These are phyloP conservation scores for Trichogramma pretiosum DNA, from an alignment of 1,140 invertebrate species.

Conservation along the genomic window DNA sequence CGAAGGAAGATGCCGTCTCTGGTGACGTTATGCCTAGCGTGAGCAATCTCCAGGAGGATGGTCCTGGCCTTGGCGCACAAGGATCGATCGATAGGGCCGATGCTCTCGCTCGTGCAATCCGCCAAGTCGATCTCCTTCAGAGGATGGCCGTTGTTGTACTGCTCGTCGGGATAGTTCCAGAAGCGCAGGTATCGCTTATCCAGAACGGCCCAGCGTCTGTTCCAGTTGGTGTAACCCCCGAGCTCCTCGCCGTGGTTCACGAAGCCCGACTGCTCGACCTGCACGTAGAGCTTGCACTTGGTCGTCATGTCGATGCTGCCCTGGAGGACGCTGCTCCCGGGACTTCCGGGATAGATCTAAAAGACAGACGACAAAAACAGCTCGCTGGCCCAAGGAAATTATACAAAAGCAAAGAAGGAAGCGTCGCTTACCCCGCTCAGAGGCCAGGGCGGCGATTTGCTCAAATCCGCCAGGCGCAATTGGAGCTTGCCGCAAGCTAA, in stretches of 20 bases:
- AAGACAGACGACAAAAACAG: too few relatives aligned
- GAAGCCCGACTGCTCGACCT: slow-evolving; percentile 31
- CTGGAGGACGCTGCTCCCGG: too few relatives aligned
- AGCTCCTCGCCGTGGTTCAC: slow-evolving; percentile 33
- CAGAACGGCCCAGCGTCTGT: slow-evolving; percentile 38
- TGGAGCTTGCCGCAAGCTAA: slow-evolving; percentile 23
- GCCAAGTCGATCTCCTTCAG: slow-evolving; percentile 32
- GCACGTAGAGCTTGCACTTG: slow-evolving; percentile 29
- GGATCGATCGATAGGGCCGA: slow-evolving; percentile 26
- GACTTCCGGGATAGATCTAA: too few relatives aligned
- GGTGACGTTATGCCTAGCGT: slow-evolving; percentile 12
- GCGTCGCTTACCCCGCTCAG: slow-evolving; percentile 22
- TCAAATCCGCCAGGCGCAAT: slow-evolving; percentile 22
- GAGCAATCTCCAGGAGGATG: slow-evolving; percentile 31
- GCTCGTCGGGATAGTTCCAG: slow-evolving; percentile 42
- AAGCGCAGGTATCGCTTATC: slow-evolving; percentile 31
- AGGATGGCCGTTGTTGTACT: slow-evolving; percentile 26
- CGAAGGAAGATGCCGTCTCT: slow-evolving; percentile 20
- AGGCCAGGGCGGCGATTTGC: slow-evolving; percentile 24
- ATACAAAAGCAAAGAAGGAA: not conserved
- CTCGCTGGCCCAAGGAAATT: not conserved
- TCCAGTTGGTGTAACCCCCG: slow-evolving; percentile 31
- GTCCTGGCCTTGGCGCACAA: slow-evolving; percentile 38
- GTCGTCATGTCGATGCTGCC: too few relatives aligned
- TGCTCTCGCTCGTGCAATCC: slow-evolving; percentile 24